phyloP scores from a whole-genome alignment of 2,888 invertebrate genomes.

The Gibbula magus region DNA sequence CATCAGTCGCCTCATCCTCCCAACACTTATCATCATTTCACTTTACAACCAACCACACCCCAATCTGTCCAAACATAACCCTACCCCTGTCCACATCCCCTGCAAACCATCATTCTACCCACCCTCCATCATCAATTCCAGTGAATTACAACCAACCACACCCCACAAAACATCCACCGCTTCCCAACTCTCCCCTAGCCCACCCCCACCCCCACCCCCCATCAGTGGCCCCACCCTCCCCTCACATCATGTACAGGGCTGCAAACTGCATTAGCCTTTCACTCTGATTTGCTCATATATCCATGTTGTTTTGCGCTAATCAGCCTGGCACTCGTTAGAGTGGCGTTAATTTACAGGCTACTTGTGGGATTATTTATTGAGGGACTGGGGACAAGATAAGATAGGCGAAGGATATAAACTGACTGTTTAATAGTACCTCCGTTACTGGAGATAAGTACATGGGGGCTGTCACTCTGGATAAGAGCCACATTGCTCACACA shows the following conservation, averaged over 20 bases:
- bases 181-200: constrained; percentile 2
- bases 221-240: constrained; percentile 31
- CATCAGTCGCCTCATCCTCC: neutral
- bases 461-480: too few relatives aligned
- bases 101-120: constrained; percentile 31
- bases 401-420: constrained; percentile 19
- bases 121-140: neutral
- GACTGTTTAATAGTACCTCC: constrained; percentile 14
- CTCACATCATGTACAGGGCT: neutral
- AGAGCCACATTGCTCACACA: too few relatives aligned
- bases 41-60: too few relatives aligned
- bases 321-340: constrained; percentile 16
- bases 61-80: neutral
- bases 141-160: neutral
- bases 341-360: constrained; percentile 6
- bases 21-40: neutral
- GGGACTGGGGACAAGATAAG: constrained; percentile 23
- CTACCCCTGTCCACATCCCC: constrained; percentile 1
- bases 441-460: constrained; percentile 6
- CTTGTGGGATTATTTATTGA: constrained; percentile 17
- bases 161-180: neutral
- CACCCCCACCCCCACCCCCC: constrained; percentile 30
- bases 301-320: constrained; percentile 1
- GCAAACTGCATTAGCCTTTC: neutral
- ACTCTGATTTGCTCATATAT: neutral